Percentiles rank a stretch among this genome's conserved stretches.
phyloP scores from a whole-genome alignment of 2,113 vertebrate genomes.

The Acanthisitta chloris region DNA sequence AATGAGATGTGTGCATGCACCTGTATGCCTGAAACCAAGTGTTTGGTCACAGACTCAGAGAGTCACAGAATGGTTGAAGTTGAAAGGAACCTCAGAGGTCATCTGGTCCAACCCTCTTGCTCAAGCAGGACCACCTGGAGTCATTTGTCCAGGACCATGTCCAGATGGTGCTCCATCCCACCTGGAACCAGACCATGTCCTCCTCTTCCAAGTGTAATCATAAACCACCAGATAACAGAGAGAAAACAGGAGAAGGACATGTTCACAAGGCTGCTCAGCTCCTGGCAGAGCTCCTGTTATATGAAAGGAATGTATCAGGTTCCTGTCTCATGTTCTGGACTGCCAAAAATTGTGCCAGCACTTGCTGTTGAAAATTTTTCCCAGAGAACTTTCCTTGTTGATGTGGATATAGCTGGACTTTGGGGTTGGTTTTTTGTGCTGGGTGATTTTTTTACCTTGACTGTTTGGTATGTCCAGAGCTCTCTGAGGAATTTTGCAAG shows the following conservation, averaged over 20 bases:
- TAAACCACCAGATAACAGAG: not conserved
- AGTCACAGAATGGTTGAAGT: not conserved
- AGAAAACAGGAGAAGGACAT: not conserved
- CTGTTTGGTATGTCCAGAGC: not conserved
- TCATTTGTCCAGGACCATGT: not conserved
- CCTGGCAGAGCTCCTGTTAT: not conserved
- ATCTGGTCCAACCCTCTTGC: not conserved
- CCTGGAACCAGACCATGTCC: not conserved
- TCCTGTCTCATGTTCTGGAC: rapidly evolving
- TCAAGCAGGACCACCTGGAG: not conserved
- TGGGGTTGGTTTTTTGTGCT: not conserved
- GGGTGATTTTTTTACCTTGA: not conserved
- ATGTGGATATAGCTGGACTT: not conserved
- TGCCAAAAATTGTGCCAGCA: not conserved
- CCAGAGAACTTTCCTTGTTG: not conserved
- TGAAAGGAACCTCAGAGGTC: not conserved
- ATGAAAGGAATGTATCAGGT: not conserved
- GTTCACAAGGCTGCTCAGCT: not conserved
- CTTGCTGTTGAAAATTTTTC: not conserved
- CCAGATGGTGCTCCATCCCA: not conserved
- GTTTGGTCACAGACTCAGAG: not conserved
- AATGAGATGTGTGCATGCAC: not conserved
- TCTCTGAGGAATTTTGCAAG: not conserved
- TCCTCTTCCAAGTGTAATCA: not conserved
- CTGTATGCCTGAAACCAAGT: not conserved